Conservation (phyloP, 37 sponge, comb jelly and placozoan species). For the Agelas oroides region DNA sequence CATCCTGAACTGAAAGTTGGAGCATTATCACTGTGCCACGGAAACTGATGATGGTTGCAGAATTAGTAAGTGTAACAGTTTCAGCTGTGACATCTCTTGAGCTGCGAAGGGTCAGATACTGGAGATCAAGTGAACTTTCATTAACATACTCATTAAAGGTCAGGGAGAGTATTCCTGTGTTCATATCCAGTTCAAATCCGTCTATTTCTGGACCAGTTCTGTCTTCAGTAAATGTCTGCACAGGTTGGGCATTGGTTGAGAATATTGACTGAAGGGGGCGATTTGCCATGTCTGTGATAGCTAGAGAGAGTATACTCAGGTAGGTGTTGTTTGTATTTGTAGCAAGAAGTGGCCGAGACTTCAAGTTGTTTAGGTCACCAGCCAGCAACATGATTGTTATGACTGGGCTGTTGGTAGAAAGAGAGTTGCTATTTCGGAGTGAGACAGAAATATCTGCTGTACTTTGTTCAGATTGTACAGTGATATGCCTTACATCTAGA, state of each 20-base stretch:
- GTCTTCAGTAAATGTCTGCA: slow-evolving; percentile 56
- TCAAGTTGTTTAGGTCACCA: slow-evolving; percentile 77
- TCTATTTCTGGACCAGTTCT: slow-evolving; percentile 58
- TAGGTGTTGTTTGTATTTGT: slow-evolving; percentile 60
- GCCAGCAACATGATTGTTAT: slow-evolving; percentile 50
- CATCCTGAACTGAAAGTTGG: slow-evolving; percentile 60
- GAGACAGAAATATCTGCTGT: slow-evolving; percentile 10
- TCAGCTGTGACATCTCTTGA: slow-evolving; percentile 8
- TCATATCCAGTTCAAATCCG: slow-evolving; percentile 65
- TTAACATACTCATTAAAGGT: slow-evolving; percentile 71
- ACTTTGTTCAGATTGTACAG: slow-evolving; percentile 39
- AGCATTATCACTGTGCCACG: slow-evolving; percentile 34
- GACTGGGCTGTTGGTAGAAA: slow-evolving; percentile 24
- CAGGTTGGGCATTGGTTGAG: slow-evolving; percentile 41
- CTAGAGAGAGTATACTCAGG: slow-evolving; percentile 44
- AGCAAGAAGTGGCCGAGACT: slow-evolving; percentile 59
- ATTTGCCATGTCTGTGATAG: slow-evolving; percentile 75
- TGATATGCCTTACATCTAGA: slow-evolving; percentile 50
- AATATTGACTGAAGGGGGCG: slow-evolving; percentile 41
- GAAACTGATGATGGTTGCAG: neutral
- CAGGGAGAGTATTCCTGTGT: slow-evolving; percentile 67
- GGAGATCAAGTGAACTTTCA: slow-evolving; percentile 52
- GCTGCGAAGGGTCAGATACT: slow-evolving; percentile 48
- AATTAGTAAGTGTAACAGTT: slow-evolving; percentile 40
- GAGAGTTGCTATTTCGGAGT: neutral